A percentile compares a stretch with the other conserved stretches of the same genome.
Evolutionary conservation across 2,113 vertebrate genomes (phyloP).

Genomic region (Archocentrus centrarchus): DNA sequence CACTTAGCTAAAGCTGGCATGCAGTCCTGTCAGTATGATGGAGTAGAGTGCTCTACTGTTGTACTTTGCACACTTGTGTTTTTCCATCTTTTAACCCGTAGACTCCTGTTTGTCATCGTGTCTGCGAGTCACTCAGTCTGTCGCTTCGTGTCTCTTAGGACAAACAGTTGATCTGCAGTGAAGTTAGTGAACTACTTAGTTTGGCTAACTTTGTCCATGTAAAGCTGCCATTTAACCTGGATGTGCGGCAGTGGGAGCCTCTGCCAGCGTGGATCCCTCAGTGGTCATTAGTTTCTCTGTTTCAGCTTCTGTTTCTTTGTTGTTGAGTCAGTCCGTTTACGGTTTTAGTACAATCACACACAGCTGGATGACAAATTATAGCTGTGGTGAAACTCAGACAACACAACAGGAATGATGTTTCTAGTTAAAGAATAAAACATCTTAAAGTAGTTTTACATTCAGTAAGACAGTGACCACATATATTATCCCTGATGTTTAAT

Average conservation of each 20-base stretch:
- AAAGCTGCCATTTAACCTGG: neutral
- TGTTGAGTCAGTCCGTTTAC: neutral
- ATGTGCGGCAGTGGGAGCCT: neutral
- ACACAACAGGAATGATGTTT: neutral
- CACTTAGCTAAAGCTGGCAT: neutral
- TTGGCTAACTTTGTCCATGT: neutral
- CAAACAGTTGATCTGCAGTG: neutral
- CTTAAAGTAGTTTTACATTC: neutral
- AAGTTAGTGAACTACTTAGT: neutral
- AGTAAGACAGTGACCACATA: neutral
- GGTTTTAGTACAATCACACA: neutral
- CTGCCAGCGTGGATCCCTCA: neutral
- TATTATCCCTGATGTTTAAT: too few relatives aligned
- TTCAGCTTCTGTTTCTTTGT: neutral
- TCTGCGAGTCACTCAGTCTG: neutral
- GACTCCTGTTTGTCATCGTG: neutral
- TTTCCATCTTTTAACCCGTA: neutral
- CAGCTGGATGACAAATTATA: neutral
- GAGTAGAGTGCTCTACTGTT: constrained; percentile 17
- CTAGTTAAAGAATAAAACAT: neutral
- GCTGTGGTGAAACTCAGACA: neutral
- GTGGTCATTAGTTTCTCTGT: neutral
- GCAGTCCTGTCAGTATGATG: constrained; percentile 32
- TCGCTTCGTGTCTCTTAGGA: neutral
- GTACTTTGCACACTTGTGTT: neutral